phyloP scores from a whole-genome alignment of 1,140 invertebrate species.

The Oreohelix idahoensis region DNA sequence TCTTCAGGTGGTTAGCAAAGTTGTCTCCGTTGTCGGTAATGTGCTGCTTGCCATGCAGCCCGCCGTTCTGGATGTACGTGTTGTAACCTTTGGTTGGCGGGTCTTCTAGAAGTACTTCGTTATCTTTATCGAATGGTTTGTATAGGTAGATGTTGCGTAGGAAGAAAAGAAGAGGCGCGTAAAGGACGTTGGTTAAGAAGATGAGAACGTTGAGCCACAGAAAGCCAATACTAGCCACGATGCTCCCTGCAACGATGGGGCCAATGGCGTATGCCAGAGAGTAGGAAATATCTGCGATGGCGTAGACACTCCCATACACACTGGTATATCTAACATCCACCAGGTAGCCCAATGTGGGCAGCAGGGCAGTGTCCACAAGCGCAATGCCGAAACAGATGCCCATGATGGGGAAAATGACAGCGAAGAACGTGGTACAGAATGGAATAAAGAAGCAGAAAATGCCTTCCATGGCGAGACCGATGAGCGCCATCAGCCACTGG shows the following conservation, averaged over 20 bases:
- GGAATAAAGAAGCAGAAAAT: constrained; percentile 96
- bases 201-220: constrained; percentile 95
- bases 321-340: constrained; percentile 98
- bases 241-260: constrained; percentile 96
- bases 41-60: constrained; percentile 54
- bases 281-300: constrained; percentile 99
- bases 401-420: constrained; percentile 96
- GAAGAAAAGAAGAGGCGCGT: constrained; percentile 91
- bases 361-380: constrained; percentile 95
- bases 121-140: constrained; percentile 88
- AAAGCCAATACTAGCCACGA: constrained; percentile 96
- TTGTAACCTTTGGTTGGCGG: constrained; percentile 86
- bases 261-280: constrained; percentile 98
- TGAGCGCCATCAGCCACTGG: constrained; percentile 96
- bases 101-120: constrained; percentile 74
- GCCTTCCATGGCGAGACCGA: constrained; percentile 94
- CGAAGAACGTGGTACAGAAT: constrained; percentile 92
- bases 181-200: constrained; percentile 92
- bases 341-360: constrained; percentile 96
- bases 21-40: constrained; percentile 32
- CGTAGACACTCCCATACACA: constrained; percentile 99
- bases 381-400: constrained; percentile 99
- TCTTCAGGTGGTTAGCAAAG: constrained; percentile 51
- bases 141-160: constrained; percentile 96
- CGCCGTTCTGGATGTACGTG: constrained; percentile 81